phyloP scores from a whole-genome alignment of 1,140 invertebrate genomes.

The Bombus sylvicola region DNA sequence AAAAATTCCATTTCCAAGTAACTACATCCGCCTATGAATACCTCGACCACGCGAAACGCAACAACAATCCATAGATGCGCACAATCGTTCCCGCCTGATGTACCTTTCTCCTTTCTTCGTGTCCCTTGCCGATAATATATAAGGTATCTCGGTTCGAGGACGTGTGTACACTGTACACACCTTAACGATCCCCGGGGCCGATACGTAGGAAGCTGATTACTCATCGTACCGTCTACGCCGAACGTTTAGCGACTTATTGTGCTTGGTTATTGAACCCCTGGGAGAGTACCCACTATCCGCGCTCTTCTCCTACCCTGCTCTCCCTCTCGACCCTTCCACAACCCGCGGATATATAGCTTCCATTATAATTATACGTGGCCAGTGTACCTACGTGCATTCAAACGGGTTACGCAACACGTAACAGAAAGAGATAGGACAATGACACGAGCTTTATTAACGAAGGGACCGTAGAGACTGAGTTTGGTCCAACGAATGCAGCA shows the following conservation, averaged over 20 bases:
- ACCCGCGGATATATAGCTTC: conserved; percentile 49
- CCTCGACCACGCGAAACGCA: neutral
- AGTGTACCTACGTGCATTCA: conserved; percentile 55
- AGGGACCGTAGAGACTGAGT: conserved; percentile 6
- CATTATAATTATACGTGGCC: conserved; percentile 61
- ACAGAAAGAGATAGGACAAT: conserved; percentile 37
- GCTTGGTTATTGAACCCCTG: conserved; percentile 71
- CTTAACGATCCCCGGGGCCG: conserved; percentile 53
- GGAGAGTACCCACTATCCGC: conserved; percentile 48
- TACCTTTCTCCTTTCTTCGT: conserved; percentile 11
- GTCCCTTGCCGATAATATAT: conserved; percentile 8
- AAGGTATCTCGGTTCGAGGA: conserved; percentile 9
- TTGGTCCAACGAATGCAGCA: conserved; percentile 27
- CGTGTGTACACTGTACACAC: conserved; percentile 46
- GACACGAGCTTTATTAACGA: conserved; percentile 54
- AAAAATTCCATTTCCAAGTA: neutral
- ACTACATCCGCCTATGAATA: neutral
- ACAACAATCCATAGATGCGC: neutral
- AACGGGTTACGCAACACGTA: conserved; percentile 58
- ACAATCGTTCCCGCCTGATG: neutral
- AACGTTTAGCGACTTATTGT: conserved; percentile 68
- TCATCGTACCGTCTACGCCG: conserved; percentile 63
- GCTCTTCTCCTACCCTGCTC: neutral
- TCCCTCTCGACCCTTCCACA: conserved; percentile 25
- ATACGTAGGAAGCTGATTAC: conserved; percentile 69